Evolutionary conservation across 2,888 invertebrate species (phyloP).

Genomic region (Ommatoiulus sabulosus): DNA sequence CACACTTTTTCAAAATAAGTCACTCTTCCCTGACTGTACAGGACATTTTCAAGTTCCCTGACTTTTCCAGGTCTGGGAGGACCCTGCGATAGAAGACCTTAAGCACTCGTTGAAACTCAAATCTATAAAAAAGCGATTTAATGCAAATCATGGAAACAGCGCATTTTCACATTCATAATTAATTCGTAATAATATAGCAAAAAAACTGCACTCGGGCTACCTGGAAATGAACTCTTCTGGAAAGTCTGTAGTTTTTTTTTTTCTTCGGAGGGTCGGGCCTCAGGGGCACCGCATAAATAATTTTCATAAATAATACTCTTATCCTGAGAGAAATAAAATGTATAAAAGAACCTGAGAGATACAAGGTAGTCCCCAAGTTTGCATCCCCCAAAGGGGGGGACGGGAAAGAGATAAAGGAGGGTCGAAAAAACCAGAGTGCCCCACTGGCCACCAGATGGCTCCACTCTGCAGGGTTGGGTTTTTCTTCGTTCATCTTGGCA

Average conservation of each 20-base stretch:
- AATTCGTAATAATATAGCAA: conserved; percentile 26
- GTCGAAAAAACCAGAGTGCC: background rate
- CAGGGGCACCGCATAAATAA: conserved; percentile 45
- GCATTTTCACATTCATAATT: conserved; percentile 4
- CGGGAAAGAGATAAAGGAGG: conserved; percentile 3
- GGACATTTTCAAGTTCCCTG: too few species aligned
- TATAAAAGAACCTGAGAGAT: conserved; percentile 50
- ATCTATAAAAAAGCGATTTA: conserved; percentile 17
- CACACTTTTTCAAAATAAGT: too few species aligned
- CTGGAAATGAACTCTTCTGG: conserved; percentile 27
- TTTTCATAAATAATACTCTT: conserved; percentile 53
- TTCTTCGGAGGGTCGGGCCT: background rate
- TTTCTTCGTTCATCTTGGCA: background rate
- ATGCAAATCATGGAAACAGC: conserved; percentile 22
- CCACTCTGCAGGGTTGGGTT: background rate
- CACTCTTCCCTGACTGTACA: too few species aligned
- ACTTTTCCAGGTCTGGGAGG: too few species aligned
- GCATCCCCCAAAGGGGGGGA: conserved; percentile 34
- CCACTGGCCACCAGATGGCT: background rate
- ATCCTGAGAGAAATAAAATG: conserved; percentile 53
- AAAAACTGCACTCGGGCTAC: background rate
- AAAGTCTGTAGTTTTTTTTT: background rate
- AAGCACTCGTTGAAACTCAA: background rate
- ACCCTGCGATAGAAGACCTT: too few species aligned
- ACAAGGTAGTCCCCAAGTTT: conserved; percentile 37